Base-by-base conservation (phyloP, 2,888 invertebrate species). In the Lithodes maja region DNA sequence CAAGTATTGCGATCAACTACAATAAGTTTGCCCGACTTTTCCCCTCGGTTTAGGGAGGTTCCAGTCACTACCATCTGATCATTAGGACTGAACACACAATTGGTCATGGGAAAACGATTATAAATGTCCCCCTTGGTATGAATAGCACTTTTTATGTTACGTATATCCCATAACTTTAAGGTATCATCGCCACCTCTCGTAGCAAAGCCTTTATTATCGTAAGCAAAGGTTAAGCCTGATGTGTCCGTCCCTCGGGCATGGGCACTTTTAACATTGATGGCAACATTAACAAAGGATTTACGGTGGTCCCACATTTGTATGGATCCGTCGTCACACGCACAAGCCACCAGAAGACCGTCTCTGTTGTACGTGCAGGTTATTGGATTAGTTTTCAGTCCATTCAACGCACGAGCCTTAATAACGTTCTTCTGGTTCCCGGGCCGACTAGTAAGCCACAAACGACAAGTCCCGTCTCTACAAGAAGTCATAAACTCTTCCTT, bases 261-360 rank as follows among this genome's bases (percentile, higher is more conserved):
- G 0, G 98, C 98, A 86, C 95, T 96, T 85, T 98, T 94, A 0
- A 97, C 94, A 17, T 97, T 94, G 90, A 96, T 95, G 0, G 97
- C 95, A 0, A 98, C 97, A 93, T 98, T 98, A 92, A 95, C 99
- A 93, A 96, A 98, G 93, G 96, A 96, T 93, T 97, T 97, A 54
- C 98, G 95, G 83, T 98, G 97, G 93, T 99, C 99, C 99, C 99
- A 99, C 94, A 99, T 96, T 94, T 99, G 99, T 85, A 99, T 95
- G 0, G 98, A 98, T 0, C 99, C 99, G 94, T 99, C 99, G 78
- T 95, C 95, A 93, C 99, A 99, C 0, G 97, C 99, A 88, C 97
- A 97, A 0, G 97, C 97, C 2, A 99, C 96, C 0, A 97, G 95
- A 86, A 96, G 96, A 0, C 98, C 98, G 93, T 98, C 98, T 81